Percentiles rank a stretch among this genome's conserved stretches.
Evolutionary conservation across 2,888 invertebrate genomes (phyloP).

Genomic region (Plagiodera versicolora): DNA sequence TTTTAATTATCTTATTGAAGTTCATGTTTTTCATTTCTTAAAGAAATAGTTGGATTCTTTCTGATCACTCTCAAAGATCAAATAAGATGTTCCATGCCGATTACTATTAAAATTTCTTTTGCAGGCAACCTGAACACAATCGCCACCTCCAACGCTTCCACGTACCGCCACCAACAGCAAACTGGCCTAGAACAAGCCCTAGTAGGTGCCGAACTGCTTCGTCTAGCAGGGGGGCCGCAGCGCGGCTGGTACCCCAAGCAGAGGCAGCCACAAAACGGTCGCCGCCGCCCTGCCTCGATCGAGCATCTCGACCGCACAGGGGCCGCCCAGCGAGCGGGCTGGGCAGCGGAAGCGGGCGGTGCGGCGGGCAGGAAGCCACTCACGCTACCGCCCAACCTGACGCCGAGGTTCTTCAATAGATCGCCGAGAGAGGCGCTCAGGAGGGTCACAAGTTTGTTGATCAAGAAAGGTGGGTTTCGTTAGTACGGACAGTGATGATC

Average conservation of each 20-base stretch:
- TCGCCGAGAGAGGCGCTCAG: slow-evolving; percentile 84
- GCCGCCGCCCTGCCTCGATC: slow-evolving; percentile 73
- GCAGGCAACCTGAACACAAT: slow-evolving; percentile 34
- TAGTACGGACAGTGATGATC: no score
- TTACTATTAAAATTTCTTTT: neutral
- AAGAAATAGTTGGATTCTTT: no score
- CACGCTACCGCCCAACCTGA: slow-evolving; percentile 85
- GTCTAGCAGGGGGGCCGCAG: slow-evolving; percentile 79
- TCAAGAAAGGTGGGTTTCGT: slow-evolving; percentile 61
- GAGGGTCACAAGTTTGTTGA: slow-evolving; percentile 86
- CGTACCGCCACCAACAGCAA: slow-evolving; percentile 42
- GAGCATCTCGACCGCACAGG: slow-evolving; percentile 81
- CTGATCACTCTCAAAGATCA: no score
- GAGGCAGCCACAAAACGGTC: slow-evolving; percentile 53
- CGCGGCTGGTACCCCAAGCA: slow-evolving; percentile 84
- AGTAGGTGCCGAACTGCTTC: slow-evolving; percentile 77
- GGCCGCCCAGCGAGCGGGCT: slow-evolving; percentile 55
- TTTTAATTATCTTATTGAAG: no score
- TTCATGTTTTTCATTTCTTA: no score
- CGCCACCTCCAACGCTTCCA: slow-evolving; percentile 45
- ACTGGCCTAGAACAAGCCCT: slow-evolving; percentile 57
- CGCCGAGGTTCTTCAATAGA: slow-evolving; percentile 87
- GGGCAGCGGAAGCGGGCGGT: slow-evolving; percentile 60
- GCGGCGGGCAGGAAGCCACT: slow-evolving; percentile 72
- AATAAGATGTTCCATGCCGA: no score